These are phyloP conservation scores for Melipona beecheii DNA, from an alignment of 2,888 invertebrate species.

Conservation along the genomic window DNA sequence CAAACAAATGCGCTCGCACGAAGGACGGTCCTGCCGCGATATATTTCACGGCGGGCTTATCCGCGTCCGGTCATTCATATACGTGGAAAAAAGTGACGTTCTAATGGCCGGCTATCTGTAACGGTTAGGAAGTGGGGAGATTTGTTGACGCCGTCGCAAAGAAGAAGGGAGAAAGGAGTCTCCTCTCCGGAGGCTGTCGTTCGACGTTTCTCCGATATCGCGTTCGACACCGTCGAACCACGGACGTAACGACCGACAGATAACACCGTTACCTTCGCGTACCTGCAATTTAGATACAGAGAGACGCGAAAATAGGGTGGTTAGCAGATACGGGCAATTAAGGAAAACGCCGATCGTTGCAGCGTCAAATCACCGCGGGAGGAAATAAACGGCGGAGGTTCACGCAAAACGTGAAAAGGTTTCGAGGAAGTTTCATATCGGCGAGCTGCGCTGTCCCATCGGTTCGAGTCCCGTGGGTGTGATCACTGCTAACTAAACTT, in stretches of 20 bases:
- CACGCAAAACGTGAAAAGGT: slow-evolving; percentile 35
- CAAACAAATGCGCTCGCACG: slow-evolving; percentile 81
- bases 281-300: not conserved
- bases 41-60: slow-evolving; percentile 81
- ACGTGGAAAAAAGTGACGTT: slow-evolving; percentile 74
- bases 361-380: not conserved
- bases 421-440: slow-evolving; percentile 72
- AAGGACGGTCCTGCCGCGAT: slow-evolving; percentile 73
- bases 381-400: slow-evolving; percentile 1
- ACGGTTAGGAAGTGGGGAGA: slow-evolving; percentile 80
- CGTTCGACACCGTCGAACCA: slow-evolving; percentile 30
- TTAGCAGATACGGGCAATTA: not conserved
- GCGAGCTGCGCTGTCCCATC: slow-evolving; percentile 54
- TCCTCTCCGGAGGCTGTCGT: slow-evolving; percentile 23
- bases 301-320: not conserved
- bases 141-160: slow-evolving; percentile 73
- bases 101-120: slow-evolving; percentile 80
- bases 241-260: slow-evolving; percentile 11
- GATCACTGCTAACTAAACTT: slow-evolving; percentile 84
- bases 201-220: slow-evolving; percentile 22
- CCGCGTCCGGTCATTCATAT: slow-evolving; percentile 83
- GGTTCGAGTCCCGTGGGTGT: slow-evolving; percentile 81
- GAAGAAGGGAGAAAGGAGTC: slow-evolving; percentile 32
- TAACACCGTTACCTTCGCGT: not conserved
- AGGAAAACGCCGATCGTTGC: not conserved